phyloP scores from a whole-genome alignment of 2,888 invertebrate species.

The Muschampia plurimacula region DNA sequence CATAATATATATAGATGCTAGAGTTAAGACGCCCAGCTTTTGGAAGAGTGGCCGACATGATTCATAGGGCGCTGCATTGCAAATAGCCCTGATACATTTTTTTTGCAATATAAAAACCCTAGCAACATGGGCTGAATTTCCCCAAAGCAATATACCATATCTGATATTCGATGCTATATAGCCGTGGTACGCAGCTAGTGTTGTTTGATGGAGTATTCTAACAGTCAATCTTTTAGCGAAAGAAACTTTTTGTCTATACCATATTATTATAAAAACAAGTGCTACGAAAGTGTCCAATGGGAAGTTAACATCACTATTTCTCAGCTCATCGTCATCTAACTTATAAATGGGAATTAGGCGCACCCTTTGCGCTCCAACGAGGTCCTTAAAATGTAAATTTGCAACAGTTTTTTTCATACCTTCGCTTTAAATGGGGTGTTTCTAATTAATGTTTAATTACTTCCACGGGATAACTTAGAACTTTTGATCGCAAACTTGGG shows the following conservation, averaged over 20 bases:
- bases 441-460: slow-evolving; percentile 23
- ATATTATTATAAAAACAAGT: neutral
- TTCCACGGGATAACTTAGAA: slow-evolving; percentile 15
- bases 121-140: no score
- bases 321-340: slow-evolving; percentile 26
- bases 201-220: no score
- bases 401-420: slow-evolving; percentile 17
- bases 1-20: no score
- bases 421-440: slow-evolving; percentile 29
- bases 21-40: no score
- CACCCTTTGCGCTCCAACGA: slow-evolving; percentile 25
- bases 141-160: no score
- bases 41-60: no score
- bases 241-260: neutral
- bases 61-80: no score
- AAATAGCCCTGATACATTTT: no score
- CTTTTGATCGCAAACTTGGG: slow-evolving; percentile 1
- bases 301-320: slow-evolving; percentile 1
- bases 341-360: slow-evolving; percentile 32
- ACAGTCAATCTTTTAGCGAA: neutral
- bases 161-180: no score
- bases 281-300: neutral
- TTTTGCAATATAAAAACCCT: no score
- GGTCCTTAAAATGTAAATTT: slow-evolving; percentile 31
- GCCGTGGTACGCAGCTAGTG: no score